phyloP scores from a whole-genome alignment of 2,797 vertebrate genomes.

The Urosaurus nigricauda region DNA sequence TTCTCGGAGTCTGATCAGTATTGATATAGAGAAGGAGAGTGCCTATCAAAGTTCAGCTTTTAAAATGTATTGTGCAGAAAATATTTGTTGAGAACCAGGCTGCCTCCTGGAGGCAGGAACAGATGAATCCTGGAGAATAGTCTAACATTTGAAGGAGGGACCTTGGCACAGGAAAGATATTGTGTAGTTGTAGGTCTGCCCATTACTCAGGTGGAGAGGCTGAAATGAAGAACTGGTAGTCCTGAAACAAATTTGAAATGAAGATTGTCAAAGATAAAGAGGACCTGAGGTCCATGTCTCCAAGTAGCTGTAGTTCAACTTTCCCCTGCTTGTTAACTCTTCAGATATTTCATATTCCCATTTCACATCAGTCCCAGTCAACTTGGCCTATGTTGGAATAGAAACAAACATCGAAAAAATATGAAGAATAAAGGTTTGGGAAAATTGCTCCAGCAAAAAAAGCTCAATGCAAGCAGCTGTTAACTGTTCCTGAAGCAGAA shows the following conservation, averaged over 20 bases:
- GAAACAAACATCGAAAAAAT: neutral
- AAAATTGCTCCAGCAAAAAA: neutral
- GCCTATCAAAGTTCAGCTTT: conserved; percentile 16
- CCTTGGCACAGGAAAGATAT: neutral
- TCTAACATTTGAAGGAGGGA: neutral
- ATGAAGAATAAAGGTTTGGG: neutral
- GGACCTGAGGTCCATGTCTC: neutral
- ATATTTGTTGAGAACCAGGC: rapidly evolving
- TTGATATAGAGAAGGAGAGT: conserved; percentile 56
- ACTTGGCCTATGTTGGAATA: neutral
- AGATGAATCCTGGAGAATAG: neutral
- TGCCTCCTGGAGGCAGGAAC: neutral
- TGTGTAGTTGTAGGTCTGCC: neutral
- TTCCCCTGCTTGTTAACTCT: neutral
- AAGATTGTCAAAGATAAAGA: neutral
- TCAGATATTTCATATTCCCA: neutral
- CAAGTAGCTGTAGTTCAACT: neutral
- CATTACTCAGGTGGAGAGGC: neutral
- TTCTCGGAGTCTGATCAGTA: conserved; percentile 52
- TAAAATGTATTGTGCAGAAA: rapidly evolving
- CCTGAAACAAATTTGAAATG: neutral
- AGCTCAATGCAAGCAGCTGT: neutral
- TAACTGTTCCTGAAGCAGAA: neutral
- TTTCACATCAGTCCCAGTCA: neutral
- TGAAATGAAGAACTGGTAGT: neutral